These are phyloP conservation scores for Brienomyrus brachyistius DNA, from an alignment of 2,113 vertebrate genomes.

Conservation along the genomic window DNA sequence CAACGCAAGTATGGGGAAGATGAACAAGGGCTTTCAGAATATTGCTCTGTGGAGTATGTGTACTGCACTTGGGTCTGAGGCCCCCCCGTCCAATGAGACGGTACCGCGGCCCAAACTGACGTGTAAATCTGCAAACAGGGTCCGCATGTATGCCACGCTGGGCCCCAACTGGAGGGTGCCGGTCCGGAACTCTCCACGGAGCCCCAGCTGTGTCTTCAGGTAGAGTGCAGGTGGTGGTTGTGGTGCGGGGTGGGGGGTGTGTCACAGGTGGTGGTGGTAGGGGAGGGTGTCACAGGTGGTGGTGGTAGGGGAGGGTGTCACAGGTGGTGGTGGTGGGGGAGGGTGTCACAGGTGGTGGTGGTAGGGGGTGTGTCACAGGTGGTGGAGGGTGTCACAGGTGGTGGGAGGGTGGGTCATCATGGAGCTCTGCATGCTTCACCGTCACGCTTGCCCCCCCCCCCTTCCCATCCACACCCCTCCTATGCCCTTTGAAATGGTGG, in stretches of 20 bases:
- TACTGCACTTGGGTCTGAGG: neutral
- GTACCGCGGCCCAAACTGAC: conserved; percentile 34
- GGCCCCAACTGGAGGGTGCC: conserved; percentile 94
- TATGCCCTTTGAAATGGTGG: neutral
- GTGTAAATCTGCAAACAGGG: conserved; percentile 73
- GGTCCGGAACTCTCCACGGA: conserved; percentile 77
- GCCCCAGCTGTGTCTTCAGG: conserved; percentile 86
- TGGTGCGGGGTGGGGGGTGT: too few relatives aligned
- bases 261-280: too few relatives aligned
- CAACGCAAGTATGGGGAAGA: neutral
- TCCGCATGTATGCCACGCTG: conserved; percentile 88
- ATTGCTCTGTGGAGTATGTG: neutral
- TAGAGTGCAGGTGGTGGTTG: conserved; percentile 51
- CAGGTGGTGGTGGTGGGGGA: conserved; percentile 30
- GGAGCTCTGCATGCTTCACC: conserved; percentile 5
- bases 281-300: too few relatives aligned
- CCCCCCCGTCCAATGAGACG: neutral
- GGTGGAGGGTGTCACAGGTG: neutral
- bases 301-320: conserved; percentile 21
- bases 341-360: neutral
- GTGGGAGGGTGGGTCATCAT: neutral
- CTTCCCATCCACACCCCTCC: neutral
- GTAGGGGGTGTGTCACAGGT: too few relatives aligned
- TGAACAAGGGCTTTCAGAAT: neutral
- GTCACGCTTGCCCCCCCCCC: neutral